These are phyloP conservation scores for Peromyscus maniculatus DNA, from an alignment of 2,113 vertebrate species.

Conservation along the genomic window DNA sequence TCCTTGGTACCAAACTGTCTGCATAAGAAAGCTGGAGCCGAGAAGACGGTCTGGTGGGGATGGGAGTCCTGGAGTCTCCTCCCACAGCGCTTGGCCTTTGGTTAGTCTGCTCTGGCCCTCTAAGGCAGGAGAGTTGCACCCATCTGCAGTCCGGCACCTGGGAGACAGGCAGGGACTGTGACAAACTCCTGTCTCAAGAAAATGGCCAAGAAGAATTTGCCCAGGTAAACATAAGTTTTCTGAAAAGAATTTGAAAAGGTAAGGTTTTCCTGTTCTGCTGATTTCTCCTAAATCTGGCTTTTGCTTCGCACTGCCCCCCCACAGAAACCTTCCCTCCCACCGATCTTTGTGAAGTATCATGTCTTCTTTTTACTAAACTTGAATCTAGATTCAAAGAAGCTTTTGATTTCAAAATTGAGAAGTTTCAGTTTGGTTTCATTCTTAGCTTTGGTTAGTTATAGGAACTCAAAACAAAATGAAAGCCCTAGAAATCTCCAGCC, in stretches of 20 bases:
- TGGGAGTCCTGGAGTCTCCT: not conserved
- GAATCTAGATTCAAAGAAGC: slow-evolving; percentile 74
- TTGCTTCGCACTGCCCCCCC: slow-evolving; percentile 4
- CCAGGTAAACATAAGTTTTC: slow-evolving; percentile 18
- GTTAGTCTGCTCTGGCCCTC: not conserved
- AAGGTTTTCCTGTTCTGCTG: slow-evolving; percentile 34
- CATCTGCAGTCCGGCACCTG: not conserved
- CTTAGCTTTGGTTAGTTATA: slow-evolving; percentile 67
- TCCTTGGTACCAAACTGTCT: not conserved
- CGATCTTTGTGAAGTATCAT: slow-evolving; percentile 52
- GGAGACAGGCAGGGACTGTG: not conserved
- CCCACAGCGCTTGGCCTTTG: not conserved
- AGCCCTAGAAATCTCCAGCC: slow-evolving; percentile 43
- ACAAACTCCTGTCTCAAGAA: not conserved
- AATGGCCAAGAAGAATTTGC: not conserved
- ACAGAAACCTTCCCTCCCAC: slow-evolving; percentile 56
- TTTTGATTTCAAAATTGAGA: slow-evolving; percentile 61
- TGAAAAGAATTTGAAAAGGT: slow-evolving; percentile 56
- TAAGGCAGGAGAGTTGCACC: accelerated
- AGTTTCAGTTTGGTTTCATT: slow-evolving; percentile 72
- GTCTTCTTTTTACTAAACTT: slow-evolving; percentile 64
- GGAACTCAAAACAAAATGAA: slow-evolving; percentile 72
- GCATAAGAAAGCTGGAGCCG: not conserved
- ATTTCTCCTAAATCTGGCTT: slow-evolving; percentile 59
- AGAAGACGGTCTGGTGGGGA: not conserved